These are phyloP conservation scores for Galaxea fascicularis DNA, from an alignment of 92 coral and sea anemone genomes.

Conservation along the genomic window DNA sequence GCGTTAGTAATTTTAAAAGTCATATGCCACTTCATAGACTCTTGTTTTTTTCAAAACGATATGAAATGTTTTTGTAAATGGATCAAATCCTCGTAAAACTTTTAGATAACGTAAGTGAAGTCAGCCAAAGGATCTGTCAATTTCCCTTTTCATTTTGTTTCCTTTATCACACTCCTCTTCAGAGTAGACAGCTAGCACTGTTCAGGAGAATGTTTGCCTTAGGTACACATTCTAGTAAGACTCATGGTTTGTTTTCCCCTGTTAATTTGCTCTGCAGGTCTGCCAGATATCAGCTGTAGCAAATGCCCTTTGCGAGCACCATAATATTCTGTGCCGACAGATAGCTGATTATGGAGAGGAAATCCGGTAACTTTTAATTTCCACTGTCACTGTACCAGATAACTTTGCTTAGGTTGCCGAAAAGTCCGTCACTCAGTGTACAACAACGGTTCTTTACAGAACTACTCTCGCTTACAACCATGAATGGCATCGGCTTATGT, in stretches of 20 bases:
- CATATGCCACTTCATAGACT: no score
- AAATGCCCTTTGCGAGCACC: conserved; percentile 38
- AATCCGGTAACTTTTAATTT: conserved; percentile 35
- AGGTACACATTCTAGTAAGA: background rate
- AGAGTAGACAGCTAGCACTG: background rate
- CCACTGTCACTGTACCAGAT: conserved; percentile 2
- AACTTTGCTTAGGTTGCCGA: background rate
- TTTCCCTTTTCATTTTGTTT: background rate
- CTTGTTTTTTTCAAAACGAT: no score
- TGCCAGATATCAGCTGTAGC: conserved; percentile 31
- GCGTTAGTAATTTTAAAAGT: no score
- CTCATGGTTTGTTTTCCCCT: conserved; percentile 1
- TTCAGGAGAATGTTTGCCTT: background rate
- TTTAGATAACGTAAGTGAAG: background rate
- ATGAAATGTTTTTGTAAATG: no score
- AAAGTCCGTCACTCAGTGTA: background rate
- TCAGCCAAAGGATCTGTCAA: background rate
- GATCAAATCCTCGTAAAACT: background rate
- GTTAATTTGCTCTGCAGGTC: background rate
- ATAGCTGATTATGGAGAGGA: conserved; percentile 33
- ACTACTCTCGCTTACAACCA: background rate
- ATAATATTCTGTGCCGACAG: conserved; percentile 22
- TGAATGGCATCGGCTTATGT: background rate
- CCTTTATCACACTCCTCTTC: background rate
- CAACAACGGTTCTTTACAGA: background rate